Evolutionary conservation across 2,888 invertebrate species (phyloP), one percentile per base, ranked within the genome.

Genomic region (Drosophila helvetica): DNA sequence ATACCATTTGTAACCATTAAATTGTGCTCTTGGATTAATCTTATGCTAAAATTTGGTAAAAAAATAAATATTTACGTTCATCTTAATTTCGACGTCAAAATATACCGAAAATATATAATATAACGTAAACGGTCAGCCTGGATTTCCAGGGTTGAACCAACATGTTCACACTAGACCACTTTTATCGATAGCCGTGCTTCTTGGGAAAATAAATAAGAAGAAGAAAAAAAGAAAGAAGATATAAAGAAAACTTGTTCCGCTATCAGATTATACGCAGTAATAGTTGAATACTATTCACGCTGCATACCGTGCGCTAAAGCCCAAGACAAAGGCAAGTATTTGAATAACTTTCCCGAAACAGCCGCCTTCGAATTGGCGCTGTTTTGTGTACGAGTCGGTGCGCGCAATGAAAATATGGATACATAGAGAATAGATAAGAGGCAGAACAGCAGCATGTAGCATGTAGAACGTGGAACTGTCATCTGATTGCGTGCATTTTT

Each of bases 371-470:
- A 22, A 48, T 7, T 17, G 42, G 10, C 10, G 42, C 42, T 9
- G n/a, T 15, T 48, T 22, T 1, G 7, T 19, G 15, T 43, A 8
- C 45, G 54, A 45, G 45, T 45, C 22, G 30, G 47, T 46, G 19
- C 48, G 50, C 27, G 17, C 9, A 42, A 27, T 18, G 45, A 70
- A 50, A 60, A 54, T 27, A 46, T 42, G 30, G 53, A 60, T 59
- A 70, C 27, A 45, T 51, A 54, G 55, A 38, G 55, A 46, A 45
- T 42, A 59, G 84, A 84, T 84, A 84, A 83, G 45, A 52, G 46
- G 38, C 22, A 47, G 62, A 10, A 22, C 22, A 22, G 19, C 22
- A 27, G 27, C 1, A 27, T 27, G 42, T 17, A 42, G 42, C 27
- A 54, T 15, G 22, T 53, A 48, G 42, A 69, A 60, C 50, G 54